Evolutionary conservation across 2,113 vertebrate species (phyloP), one percentile per base, ranked within the genome.

Genomic region (Clarias macrocephalus): DNA sequence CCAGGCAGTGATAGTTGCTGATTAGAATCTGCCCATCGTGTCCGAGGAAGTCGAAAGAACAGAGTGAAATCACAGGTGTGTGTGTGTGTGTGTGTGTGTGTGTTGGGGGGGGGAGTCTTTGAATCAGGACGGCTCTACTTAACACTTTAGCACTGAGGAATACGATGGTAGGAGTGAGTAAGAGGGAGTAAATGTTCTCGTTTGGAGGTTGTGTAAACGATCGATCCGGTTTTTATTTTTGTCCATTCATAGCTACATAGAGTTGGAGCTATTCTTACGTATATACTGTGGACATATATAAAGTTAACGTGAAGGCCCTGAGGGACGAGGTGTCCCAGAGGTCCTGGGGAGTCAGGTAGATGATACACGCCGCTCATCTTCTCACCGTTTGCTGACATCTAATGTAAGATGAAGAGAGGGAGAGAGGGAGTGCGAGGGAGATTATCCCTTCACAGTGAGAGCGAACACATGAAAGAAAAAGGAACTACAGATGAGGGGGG

Each of bases 401-500:
- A 80, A 48, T 23, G 48, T 57, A 70, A 73, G 66, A 73, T 21
- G 54, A 57, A 88, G 86, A 37, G 60, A 42, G 70, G 68, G 85
- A 86, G 87, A 86, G 79, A 56, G 57, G 85, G 84, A 90, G 85
- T 88, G 86, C 90, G 92, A 92, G 90, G 89, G 89, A 86, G 90
- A 84, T 85, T 79, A 85, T 86, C 85, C 62, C 21, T 80, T 86
- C 85, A 68, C 66, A 86, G 85, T 68, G 23, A 11, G 85, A 80
- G n/a, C 12, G 25, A 37, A 75, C 70, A 86, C 75, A 86, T 86
- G 75, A 86, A 87, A 82, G 79, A 48, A 82, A 82, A 83, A 54
- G 68, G 79, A 82, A 76, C 66, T 73, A 63, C 16, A 76, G 86
- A 87, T 62, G 80, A 21, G 59, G 73, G 79, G 86, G 80, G 68